Conservation (phyloP, 2,888 invertebrate genomes). For the Troglohyphantes excavatus region DNA sequence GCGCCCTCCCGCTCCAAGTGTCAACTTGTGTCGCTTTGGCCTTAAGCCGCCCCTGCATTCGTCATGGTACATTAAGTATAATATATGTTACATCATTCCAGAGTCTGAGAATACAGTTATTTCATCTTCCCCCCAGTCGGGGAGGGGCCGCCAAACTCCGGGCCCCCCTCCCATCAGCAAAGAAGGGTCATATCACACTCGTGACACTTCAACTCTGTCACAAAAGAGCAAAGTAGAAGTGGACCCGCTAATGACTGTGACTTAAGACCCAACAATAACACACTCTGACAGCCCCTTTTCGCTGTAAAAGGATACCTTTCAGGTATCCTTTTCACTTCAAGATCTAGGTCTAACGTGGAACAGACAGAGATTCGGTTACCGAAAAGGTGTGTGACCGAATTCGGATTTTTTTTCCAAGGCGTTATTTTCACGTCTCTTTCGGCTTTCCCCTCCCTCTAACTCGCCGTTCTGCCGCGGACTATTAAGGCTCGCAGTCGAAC, state of each 20-base stretch:
- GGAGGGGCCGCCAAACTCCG: neutral
- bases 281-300: constrained; percentile 31
- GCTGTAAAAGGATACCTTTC: constrained; percentile 55
- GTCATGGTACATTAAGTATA: constrained; percentile 5
- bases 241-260: constrained; percentile 72
- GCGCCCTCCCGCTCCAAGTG: too few relatives aligned
- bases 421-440: constrained; percentile 1
- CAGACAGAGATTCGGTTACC: constrained; percentile 71
- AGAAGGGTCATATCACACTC: constrained; percentile 41
- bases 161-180: neutral
- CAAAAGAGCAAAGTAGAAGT: constrained; percentile 70
- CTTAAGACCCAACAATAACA: constrained; percentile 72
- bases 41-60: too few relatives aligned
- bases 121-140: constrained; percentile 17
- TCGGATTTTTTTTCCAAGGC: constrained; percentile 30
- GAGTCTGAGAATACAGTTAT: neutral
- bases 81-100: constrained; percentile 9
- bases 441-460: neutral
- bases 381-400: constrained; percentile 72
- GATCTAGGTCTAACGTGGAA: constrained; percentile 67
- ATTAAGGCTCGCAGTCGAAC: constrained; percentile 65
- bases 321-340: constrained; percentile 25
- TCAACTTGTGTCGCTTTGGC: too few relatives aligned
- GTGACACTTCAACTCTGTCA: constrained; percentile 45
- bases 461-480: too few relatives aligned